Evolutionary conservation across 1,140 invertebrate species (phyloP), one percentile per base, ranked within the genome.

Genomic region (Triops cancriformis): DNA sequence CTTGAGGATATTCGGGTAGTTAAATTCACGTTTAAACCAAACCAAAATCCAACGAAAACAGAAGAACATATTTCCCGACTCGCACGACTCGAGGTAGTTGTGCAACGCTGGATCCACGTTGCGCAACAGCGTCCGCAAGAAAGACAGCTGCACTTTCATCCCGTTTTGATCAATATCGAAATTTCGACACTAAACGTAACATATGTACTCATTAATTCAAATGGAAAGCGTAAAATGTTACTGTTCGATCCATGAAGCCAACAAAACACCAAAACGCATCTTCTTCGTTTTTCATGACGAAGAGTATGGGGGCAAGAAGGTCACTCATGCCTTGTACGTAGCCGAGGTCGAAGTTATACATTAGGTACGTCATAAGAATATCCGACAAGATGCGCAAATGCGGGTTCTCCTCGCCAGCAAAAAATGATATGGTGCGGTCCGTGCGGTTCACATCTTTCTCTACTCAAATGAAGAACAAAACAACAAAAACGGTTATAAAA

Each of bases 181-280:
- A 87, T 99, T 99, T n/a, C 88, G 88, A 81, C 89, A 89, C 94
- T 96, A 83, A 78, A 86, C 7, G 86, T 81, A 80, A 78, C 79
- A 6, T 0, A 12, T 23, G 28, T 77, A 26, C n/a, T 77, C 26
- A 77, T 14, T 31, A 27, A 26, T 73, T 64, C 42, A 80, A 27
- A 23, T 80, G 64, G 31, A 26, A 26, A 42, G 18, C n/a, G 11
- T 27, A 76, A n/a, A 73, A 79, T 88, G 87, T 89, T 85, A 96
- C 95, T 83, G 98, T 91, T 88, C 90, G 91, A 77, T 98, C 90
- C 96, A 99, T 99, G 80, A 98, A 95, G n/a, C 95, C 96, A 75
- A 95, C 96, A 86, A 99, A 99, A 85, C 96, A 98, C 98, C 98
- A 99, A 88, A 99, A 99, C 0, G 96, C 91, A 85, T 99, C 95